phyloP scores from a whole-genome alignment of 1,140 invertebrate species.

The Mamestra configurata region DNA sequence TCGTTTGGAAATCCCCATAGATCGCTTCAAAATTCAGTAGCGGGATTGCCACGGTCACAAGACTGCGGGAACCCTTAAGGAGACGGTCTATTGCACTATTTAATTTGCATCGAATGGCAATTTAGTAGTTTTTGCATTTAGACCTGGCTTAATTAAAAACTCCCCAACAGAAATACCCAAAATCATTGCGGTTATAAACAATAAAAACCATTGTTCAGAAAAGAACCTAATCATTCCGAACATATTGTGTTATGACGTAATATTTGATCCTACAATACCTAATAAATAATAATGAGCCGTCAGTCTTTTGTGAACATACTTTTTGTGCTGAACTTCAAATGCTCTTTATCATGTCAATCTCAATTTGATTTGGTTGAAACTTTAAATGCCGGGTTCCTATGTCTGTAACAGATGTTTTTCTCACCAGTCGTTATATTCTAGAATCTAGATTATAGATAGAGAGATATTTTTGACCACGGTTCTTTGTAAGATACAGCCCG shows the following conservation, averaged over 20 bases:
- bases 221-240: background rate
- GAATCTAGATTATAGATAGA: too few relatives aligned
- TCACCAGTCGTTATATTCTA: too few relatives aligned
- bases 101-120: too few relatives aligned
- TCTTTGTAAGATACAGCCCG: too few relatives aligned
- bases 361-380: background rate
- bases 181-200: background rate
- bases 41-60: too few relatives aligned
- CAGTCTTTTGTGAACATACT: constrained; percentile 16
- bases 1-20: too few relatives aligned
- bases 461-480: too few relatives aligned
- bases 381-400: background rate
- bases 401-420: background rate
- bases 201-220: constrained; percentile 5
- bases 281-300: background rate
- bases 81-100: too few relatives aligned
- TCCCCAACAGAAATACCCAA: background rate
- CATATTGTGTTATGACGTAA: constrained; percentile 19
- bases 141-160: too few relatives aligned
- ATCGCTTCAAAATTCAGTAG: too few relatives aligned
- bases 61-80: too few relatives aligned
- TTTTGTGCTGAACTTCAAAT: constrained; percentile 18
- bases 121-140: background rate
- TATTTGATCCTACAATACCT: background rate
- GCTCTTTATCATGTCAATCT: constrained; percentile 13